These are phyloP conservation scores for Callinectes sapidus DNA, from an alignment of 2,888 invertebrate genomes.

Conservation along the genomic window DNA sequence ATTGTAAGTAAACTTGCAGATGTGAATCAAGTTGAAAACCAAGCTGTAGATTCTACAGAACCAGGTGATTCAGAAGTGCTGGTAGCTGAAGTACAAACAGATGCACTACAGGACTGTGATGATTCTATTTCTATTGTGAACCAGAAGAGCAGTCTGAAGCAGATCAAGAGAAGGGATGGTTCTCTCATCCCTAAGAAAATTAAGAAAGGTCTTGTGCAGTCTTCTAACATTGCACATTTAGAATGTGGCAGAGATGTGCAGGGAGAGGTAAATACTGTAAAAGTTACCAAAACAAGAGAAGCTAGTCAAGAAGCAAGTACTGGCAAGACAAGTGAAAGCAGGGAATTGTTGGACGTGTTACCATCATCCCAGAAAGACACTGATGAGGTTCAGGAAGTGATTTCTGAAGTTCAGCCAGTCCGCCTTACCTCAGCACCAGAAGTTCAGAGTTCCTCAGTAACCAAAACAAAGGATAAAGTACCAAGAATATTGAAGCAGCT, in stretches of 20 bases:
- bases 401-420: not conserved
- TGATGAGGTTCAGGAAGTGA: slow-evolving; percentile 17
- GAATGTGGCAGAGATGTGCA: not conserved
- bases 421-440: slow-evolving; percentile 31
- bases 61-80: not conserved
- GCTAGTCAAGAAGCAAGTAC: slow-evolving; percentile 25
- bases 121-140: not conserved
- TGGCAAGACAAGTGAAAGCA: slow-evolving; percentile 11
- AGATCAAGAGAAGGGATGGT: not conserved
- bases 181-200: not conserved
- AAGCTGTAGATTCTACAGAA: not conserved
- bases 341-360: not conserved
- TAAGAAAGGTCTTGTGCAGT: not conserved
- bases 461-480: slow-evolving; percentile 66
- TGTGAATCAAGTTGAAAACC: not conserved
- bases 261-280: not conserved
- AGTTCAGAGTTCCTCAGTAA: slow-evolving; percentile 6
- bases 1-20: not conserved
- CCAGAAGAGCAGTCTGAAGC: slow-evolving; percentile 5
- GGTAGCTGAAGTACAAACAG: not conserved
- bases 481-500: slow-evolving; percentile 71
- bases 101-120: not conserved
- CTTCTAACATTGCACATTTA: not conserved
- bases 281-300: slow-evolving; percentile 38
- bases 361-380: slow-evolving; percentile 41